phyloP scores from a whole-genome alignment of 2,888 invertebrate genomes.

The Noctua janthe region DNA sequence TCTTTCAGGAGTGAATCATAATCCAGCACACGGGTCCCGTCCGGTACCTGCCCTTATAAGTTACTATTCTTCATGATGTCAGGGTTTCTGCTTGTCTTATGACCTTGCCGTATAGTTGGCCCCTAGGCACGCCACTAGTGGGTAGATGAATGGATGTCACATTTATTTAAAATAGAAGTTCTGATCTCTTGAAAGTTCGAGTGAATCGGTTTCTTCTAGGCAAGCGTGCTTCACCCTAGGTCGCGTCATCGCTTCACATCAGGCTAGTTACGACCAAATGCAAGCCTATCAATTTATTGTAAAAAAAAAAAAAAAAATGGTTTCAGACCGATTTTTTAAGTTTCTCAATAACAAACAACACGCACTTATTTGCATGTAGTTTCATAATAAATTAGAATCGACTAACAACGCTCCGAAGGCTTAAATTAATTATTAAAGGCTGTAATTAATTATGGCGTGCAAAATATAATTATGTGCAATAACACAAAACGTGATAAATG shows the following conservation, averaged over 20 bases:
- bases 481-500: conserved; percentile 10
- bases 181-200: neutral
- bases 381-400: neutral
- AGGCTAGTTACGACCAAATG: neutral
- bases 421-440: conserved; percentile 16
- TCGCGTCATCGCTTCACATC: neutral
- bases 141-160: neutral
- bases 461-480: conserved; percentile 17
- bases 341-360: neutral
- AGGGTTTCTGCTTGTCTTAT: too few species aligned
- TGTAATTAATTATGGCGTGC: conserved; percentile 16
- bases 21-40: neutral
- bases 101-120: too few species aligned
- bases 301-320: too few species aligned
- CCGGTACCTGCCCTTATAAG: neutral
- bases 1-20: neutral
- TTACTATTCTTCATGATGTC: too few species aligned
- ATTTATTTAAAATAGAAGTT: neutral
- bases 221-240: neutral
- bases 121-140: neutral
- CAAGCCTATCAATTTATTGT: neutral
- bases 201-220: neutral
- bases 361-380: neutral
- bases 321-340: neutral
- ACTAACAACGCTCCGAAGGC: conserved; percentile 1